Percentiles rank a stretch among this genome's conserved stretches.
phyloP scores from a whole-genome alignment of 1,140 invertebrate genomes.

The Bombus superbus region DNA sequence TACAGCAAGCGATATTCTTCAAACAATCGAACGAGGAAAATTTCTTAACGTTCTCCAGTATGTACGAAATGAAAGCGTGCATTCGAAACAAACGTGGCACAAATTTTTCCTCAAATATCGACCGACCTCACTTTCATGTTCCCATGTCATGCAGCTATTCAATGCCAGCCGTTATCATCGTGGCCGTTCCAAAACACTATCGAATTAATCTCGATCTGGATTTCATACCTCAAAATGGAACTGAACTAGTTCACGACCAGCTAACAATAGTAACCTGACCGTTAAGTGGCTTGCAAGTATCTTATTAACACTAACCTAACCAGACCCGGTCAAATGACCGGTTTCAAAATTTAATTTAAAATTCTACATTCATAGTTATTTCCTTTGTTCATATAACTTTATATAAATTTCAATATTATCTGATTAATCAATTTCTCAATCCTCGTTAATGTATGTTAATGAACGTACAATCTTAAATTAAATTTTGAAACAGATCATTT shows the following conservation, averaged over 20 bases:
- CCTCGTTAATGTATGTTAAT: no score
- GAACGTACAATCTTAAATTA: no score
- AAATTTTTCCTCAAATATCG: constrained; percentile 31
- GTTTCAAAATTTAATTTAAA: no score
- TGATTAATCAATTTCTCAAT: no score
- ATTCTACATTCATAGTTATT: no score
- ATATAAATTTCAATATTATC: no score
- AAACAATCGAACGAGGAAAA: background rate
- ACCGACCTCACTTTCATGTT: constrained; percentile 3
- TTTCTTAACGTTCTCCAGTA: background rate
- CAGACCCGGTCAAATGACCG: no score
- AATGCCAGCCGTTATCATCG: constrained; percentile 52
- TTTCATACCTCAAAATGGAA: background rate
- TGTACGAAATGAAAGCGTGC: background rate
- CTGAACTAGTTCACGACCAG: background rate
- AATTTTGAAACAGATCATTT: no score
- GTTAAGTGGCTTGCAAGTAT: no score
- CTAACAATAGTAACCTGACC: background rate
- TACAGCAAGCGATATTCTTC: background rate
- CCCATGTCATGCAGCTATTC: constrained; percentile 21
- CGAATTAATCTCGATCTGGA: background rate
- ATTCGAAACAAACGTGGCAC: constrained; percentile 28
- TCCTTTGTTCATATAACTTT: no score
- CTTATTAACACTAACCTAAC: no score
- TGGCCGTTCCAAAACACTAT: background rate